Conservation (phyloP, 30 jellyfish, hydroid and myxozoan species). For the Pelagia noctiluca region DNA sequence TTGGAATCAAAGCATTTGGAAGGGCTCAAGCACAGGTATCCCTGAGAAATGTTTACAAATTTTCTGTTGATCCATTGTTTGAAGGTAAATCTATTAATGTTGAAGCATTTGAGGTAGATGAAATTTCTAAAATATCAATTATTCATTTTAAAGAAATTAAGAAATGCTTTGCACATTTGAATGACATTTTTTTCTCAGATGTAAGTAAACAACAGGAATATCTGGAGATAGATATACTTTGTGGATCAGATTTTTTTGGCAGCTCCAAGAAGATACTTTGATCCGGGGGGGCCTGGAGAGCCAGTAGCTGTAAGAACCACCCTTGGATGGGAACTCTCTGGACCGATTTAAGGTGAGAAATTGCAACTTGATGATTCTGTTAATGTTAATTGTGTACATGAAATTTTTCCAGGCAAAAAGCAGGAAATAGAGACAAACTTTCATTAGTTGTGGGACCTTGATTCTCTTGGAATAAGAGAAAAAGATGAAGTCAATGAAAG, state of each 20-base stretch:
- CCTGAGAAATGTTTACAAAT: constrained; percentile 5
- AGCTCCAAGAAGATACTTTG: background rate
- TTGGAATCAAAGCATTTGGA: constrained; percentile 26
- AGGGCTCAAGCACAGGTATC: background rate
- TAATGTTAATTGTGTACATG: constrained; percentile 2
- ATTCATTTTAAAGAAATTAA: constrained; percentile 8
- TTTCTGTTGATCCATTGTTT: constrained; percentile 13
- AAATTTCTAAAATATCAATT: constrained; percentile 3
- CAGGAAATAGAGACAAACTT: constrained; percentile 13
- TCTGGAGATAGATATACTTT: constrained; percentile 3
- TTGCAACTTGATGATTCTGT: constrained; percentile 2
- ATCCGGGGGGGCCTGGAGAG: constrained; percentile 33
- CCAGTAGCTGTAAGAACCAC: constrained; percentile 24
- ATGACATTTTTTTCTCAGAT: constrained; percentile 2
- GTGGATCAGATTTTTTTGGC: constrained; percentile 21
- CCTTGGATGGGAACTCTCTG: constrained; percentile 34
- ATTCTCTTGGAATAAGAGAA: constrained; percentile 46
- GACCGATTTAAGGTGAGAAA: constrained; percentile 19
- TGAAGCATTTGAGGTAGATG: constrained; percentile 19
- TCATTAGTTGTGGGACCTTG: constrained; percentile 62
- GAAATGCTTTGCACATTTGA: constrained; percentile 15
- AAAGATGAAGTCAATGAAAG: constrained; percentile 61
- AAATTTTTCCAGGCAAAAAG: background rate
- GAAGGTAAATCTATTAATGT: constrained; percentile 1
- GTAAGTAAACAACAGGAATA: constrained; percentile 1